Conservation (phyloP, 2,888 invertebrate genomes). For the Pachliopta kotzebuea region DNA sequence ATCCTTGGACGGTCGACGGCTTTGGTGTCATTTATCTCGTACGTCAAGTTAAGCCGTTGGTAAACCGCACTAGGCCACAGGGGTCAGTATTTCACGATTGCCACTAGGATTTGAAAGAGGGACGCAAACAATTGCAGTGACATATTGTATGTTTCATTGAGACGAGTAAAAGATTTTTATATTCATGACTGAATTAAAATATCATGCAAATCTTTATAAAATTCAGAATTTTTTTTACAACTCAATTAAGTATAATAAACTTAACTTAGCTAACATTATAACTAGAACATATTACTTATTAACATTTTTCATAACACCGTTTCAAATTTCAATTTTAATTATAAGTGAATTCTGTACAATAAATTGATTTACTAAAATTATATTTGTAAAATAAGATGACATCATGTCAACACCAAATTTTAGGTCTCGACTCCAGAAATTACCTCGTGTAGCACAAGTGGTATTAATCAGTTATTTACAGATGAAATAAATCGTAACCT, state of each 20-base stretch:
- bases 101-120: slow-evolving; percentile 19
- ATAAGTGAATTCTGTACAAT: too few species aligned
- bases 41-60: slow-evolving; percentile 21
- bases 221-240: too few species aligned
- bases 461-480: not conserved
- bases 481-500: not conserved
- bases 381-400: too few species aligned
- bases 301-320: too few species aligned
- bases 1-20: slow-evolving; percentile 9
- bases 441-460: too few species aligned
- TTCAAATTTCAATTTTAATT: too few species aligned
- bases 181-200: not conserved
- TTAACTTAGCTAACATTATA: too few species aligned
- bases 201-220: not conserved
- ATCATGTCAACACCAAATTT: too few species aligned
- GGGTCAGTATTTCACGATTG: slow-evolving; percentile 20
- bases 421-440: too few species aligned
- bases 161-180: not conserved
- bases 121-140: slow-evolving; percentile 2
- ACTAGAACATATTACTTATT: too few species aligned
- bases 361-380: too few species aligned
- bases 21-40: slow-evolving; percentile 23
- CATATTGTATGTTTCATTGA: not conserved
- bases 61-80: slow-evolving; percentile 23
- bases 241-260: too few species aligned